Base-by-base conservation (phyloP, 2,888 invertebrate genomes). In the Anticlea derivata region DNA sequence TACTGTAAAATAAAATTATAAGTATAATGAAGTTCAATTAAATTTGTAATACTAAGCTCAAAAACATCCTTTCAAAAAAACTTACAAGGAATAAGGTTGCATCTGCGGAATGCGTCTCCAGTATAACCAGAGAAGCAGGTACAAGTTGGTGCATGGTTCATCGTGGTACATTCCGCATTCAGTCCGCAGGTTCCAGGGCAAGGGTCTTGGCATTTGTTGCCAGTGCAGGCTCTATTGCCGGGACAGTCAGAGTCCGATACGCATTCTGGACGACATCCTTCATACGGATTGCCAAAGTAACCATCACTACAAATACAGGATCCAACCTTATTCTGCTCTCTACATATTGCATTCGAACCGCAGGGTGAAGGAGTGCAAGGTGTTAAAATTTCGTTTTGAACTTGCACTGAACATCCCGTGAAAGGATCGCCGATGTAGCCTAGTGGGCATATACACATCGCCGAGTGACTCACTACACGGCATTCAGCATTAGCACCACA, bases 261-360 rank as follows among this genome's bases (percentile, higher is more conserved):
- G 79, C 95, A 95, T 82, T 95, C 95, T 7, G 95, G 95, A 35
- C 94, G 92, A 77, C 95, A 95, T 12, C 94, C 94, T 80, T 94
- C 94, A 63, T 95, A 94, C 20, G 96, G 96, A 77, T 95, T 94
- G 53, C 96, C 96, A 61, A 93, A 93, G 71, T 94, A 93, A 56
- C 93, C 94, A 35, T 93, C 92, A 38, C 92, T 83, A 68, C 96
- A 96, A 52, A 91, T 91, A 68, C 96, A 96, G 0, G 95, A 92
- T 17, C 95, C 95, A 5, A 93, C 93, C 47, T 92, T 93, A 68
- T 94, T 94, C 69, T 93, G 92, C 80, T 94, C 94, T 63, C 89
- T 91, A 66, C 95, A 96, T 57, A 92, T 80, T 5, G 95, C 94
- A 68, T 95, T 95, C 0, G 94, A 77, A 1, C 95, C 95, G 68